A percentile compares a stretch with the other conserved stretches of the same genome.
Conservation (phyloP, 2,888 invertebrate species). For the Exephanes ischioxanthus region DNA sequence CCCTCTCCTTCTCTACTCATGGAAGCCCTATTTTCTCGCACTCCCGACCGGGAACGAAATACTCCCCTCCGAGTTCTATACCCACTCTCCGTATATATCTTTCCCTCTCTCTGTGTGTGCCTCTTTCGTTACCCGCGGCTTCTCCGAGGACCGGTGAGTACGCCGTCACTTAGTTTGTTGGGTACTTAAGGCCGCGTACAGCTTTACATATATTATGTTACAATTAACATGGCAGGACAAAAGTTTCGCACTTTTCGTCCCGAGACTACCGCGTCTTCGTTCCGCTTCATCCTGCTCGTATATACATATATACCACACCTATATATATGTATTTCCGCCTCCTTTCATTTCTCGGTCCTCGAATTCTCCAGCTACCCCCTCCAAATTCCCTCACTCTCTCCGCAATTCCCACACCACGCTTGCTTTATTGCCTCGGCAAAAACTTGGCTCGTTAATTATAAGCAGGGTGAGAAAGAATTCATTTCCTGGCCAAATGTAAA, state of each 20-base stretch:
- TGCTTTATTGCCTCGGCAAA: conserved; percentile 71
- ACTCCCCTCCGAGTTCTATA: conserved; percentile 44
- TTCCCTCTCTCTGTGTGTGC: not conserved
- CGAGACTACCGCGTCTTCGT: conserved; percentile 43
- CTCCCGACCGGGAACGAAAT: conserved; percentile 18
- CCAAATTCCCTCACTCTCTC: conserved; percentile 24
- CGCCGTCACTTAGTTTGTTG: conserved; percentile 71
- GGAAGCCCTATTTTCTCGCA: conserved; percentile 40
- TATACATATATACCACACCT: not conserved
- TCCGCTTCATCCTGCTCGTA: conserved; percentile 33
- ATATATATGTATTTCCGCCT: not conserved
- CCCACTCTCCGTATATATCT: conserved; percentile 8
- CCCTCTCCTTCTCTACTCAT: not conserved
- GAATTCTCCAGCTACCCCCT: not conserved
- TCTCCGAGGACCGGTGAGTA: conserved; percentile 24
- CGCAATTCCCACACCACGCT: conserved; percentile 28
- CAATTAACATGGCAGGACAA: conserved; percentile 76
- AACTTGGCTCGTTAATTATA: conserved; percentile 76
- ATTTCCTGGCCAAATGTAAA: conserved; percentile 71
- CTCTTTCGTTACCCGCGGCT: conserved; percentile 14
- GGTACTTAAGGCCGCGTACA: conserved; percentile 68
- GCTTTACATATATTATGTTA: conserved; percentile 77
- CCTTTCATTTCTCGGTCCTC: not conserved
- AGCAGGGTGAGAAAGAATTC: conserved; percentile 69
- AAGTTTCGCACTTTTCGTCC: conserved; percentile 73